Percentiles rank a stretch among this genome's conserved stretches.
Evolutionary conservation across 2,797 vertebrate species (phyloP).

Genomic region (Melanotaenia pygmaea): DNA sequence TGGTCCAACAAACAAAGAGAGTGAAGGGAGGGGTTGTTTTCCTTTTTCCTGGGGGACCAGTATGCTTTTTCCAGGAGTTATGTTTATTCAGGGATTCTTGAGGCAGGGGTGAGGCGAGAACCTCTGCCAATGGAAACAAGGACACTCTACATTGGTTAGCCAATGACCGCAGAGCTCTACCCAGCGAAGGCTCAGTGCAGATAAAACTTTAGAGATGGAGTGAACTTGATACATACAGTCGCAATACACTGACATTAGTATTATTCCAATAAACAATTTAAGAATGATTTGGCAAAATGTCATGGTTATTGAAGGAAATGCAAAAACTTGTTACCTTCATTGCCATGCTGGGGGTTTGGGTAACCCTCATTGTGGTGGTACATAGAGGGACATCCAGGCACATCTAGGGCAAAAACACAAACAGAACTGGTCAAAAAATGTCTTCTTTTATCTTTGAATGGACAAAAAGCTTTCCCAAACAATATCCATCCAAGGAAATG

Average conservation of each 20-base stretch:
- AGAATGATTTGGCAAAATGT: not conserved
- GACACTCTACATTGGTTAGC: slow-evolving; percentile 71
- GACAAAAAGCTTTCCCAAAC: not conserved
- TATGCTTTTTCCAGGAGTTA: slow-evolving; percentile 76
- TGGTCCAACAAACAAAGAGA: slow-evolving; percentile 62
- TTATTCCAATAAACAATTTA: no score
- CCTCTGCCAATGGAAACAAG: slow-evolving; percentile 81
- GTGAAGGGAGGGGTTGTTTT: slow-evolving; percentile 72
- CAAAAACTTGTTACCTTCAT: slow-evolving; percentile 77
- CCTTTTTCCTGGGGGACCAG: slow-evolving; percentile 64
- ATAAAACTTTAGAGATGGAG: slow-evolving; percentile 46
- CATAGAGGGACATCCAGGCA: slow-evolving; percentile 90
- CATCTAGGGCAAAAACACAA: slow-evolving; percentile 79
- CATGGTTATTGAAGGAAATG: not conserved
- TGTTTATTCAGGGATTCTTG: slow-evolving; percentile 83
- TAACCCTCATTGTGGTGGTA: slow-evolving; percentile 89
- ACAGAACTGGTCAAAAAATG: not conserved
- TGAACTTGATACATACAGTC: slow-evolving; percentile 20
- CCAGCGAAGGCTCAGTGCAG: slow-evolving; percentile 51
- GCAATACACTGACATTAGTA: not conserved
- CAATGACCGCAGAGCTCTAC: slow-evolving; percentile 76
- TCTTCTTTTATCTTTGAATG: no score
- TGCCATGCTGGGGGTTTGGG: slow-evolving; percentile 79
- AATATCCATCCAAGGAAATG: not conserved
- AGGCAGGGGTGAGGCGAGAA: slow-evolving; percentile 72